phyloP scores from a whole-genome alignment of 1,140 invertebrate species.

The Anoplolepis gracilipes region DNA sequence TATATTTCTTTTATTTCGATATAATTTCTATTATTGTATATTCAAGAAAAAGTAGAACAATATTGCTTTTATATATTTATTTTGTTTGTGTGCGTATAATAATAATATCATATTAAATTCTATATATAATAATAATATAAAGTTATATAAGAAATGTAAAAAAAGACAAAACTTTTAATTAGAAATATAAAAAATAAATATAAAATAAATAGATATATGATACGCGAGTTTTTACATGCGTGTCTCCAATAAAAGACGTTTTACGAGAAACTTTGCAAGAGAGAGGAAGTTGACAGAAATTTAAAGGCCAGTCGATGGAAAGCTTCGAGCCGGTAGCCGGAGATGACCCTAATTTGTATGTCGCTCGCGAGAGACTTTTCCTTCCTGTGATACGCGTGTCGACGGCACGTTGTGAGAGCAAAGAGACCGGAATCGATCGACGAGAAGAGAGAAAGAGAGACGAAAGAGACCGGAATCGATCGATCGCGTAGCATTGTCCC shows the following conservation, averaged over 20 bases:
- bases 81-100: no score
- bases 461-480: conserved; percentile 12
- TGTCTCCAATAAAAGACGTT: neutral
- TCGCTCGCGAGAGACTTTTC: conserved; percentile 38
- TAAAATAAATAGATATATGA: neutral
- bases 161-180: neutral
- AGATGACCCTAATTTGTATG: conserved; percentile 55
- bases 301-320: conserved; percentile 35
- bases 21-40: no score
- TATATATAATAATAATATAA: no score
- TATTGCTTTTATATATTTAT: no score
- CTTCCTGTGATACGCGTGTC: conserved; percentile 45
- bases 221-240: neutral
- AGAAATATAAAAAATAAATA: neutral
- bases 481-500: neutral
- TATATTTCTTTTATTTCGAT: no score
- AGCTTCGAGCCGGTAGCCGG: conserved; percentile 37
- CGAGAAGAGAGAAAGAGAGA: neutral
- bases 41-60: no score
- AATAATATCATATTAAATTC: no score
- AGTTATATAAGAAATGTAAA: no score
- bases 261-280: neutral
- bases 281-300: conserved; percentile 17
- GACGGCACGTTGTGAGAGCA: conserved; percentile 8
- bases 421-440: neutral